Evolutionary conservation across 2,113 vertebrate genomes (phyloP).

Genomic region (Pelmatolapia mariae): DNA sequence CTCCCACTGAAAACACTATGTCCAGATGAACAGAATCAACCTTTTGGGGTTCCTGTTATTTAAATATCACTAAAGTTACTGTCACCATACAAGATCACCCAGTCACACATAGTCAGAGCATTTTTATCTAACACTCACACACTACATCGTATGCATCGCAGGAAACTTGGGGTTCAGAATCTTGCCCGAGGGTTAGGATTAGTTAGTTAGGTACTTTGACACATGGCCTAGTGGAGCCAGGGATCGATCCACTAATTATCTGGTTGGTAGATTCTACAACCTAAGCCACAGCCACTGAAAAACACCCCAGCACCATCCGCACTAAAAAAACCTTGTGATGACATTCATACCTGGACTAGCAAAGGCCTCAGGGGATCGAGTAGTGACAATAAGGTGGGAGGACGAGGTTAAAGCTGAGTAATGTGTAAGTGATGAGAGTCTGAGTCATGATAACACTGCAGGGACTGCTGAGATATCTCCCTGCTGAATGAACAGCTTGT

Average conservation of each 20-base stretch:
- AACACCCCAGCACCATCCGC: neutral
- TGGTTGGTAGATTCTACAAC: neutral
- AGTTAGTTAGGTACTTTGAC: neutral
- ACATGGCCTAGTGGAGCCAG: neutral
- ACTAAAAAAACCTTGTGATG: neutral
- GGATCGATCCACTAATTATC: neutral
- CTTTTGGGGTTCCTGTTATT: neutral
- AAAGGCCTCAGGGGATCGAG: neutral
- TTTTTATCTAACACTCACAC: neutral
- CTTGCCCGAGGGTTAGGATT: neutral
- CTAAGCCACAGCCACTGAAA: neutral
- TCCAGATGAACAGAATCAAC: too few relatives aligned
- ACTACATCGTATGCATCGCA: neutral
- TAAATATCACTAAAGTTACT: neutral
- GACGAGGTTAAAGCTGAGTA: slow-evolving; percentile 36
- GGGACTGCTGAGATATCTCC: neutral
- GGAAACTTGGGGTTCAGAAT: neutral
- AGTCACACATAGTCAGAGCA: neutral
- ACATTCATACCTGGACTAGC: neutral
- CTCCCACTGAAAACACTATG: too few relatives aligned
- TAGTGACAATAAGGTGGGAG: neutral
- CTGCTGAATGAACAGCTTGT: neutral
- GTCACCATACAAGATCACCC: neutral
- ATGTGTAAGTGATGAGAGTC: slow-evolving; percentile 28
- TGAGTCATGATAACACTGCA: slow-evolving; percentile 24